These are phyloP conservation scores for Pangasius krempfi DNA, from an alignment of 2,797 vertebrate species.

Conservation along the genomic window DNA sequence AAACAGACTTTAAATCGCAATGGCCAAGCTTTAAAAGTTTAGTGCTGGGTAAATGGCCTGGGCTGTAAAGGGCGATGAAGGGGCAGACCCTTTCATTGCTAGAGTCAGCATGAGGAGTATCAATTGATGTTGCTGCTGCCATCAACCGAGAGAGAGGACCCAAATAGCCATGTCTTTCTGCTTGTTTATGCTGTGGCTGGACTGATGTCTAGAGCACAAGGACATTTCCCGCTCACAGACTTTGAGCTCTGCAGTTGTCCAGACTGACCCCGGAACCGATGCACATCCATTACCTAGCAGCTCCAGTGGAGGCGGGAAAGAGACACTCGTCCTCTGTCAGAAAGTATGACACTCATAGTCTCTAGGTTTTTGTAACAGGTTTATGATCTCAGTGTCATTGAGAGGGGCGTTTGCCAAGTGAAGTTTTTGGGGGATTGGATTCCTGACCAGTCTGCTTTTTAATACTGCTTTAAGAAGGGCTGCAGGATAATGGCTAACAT, in stretches of 20 bases:
- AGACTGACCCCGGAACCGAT: constrained; percentile 34
- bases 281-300: constrained; percentile 49
- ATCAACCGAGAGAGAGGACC: constrained; percentile 39
- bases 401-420: constrained; percentile 4
- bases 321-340: constrained; percentile 45
- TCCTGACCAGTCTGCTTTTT: neutral
- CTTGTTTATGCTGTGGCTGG: constrained; percentile 53
- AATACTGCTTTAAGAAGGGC: neutral
- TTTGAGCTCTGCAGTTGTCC: constrained; percentile 46
- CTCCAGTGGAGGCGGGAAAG: constrained; percentile 34
- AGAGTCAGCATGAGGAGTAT: constrained; percentile 47
- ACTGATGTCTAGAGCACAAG: constrained; percentile 57
- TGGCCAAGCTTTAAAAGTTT: constrained; percentile 47
- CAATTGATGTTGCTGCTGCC: constrained; percentile 41
- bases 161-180: constrained; percentile 47
- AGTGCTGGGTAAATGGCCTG: constrained; percentile 26
- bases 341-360: constrained; percentile 30
- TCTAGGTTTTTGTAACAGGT: constrained; percentile 36
- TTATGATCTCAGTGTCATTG: constrained; percentile 35
- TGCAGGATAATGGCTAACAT: neutral
- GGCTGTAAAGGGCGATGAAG: constrained; percentile 29
- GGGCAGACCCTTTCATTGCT: neutral
- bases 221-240: constrained; percentile 52
- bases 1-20: constrained; percentile 39
- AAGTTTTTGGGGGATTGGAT: constrained; percentile 3